Conservation (phyloP, 2,797 vertebrate genomes). For the Lycodopsis pacificus region DNA sequence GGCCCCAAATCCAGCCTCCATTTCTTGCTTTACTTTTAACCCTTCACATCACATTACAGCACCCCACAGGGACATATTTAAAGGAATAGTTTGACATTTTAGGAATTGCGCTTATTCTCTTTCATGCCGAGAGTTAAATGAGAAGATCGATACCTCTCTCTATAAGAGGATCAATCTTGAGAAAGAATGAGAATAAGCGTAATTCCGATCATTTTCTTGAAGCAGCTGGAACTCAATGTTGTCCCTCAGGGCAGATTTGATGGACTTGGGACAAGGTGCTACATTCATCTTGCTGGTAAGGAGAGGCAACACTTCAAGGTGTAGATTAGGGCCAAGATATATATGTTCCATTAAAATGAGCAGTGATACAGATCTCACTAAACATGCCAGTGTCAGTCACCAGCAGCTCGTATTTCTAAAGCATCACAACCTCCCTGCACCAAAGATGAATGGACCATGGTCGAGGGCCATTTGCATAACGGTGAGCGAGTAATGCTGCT, state of each 20-base stretch:
- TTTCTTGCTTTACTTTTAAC: background rate
- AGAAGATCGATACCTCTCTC: background rate
- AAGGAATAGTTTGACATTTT: slow-evolving; percentile 2
- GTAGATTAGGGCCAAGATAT: slow-evolving; percentile 15
- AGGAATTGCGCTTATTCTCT: background rate
- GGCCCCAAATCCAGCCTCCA: background rate
- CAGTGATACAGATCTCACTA: slow-evolving; percentile 26
- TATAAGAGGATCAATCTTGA: background rate
- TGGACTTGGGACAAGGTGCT: background rate
- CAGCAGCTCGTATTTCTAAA: slow-evolving; percentile 33
- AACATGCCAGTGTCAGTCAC: slow-evolving; percentile 42
- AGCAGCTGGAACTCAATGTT: background rate
- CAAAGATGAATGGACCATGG: slow-evolving; percentile 37
- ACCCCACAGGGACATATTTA: background rate
- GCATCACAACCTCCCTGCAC: background rate
- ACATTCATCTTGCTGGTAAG: slow-evolving; percentile 5
- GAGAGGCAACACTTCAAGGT: slow-evolving; percentile 9
- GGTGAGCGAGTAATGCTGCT: slow-evolving; percentile 60
- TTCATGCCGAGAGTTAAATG: background rate
- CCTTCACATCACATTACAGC: slow-evolving; percentile 1
- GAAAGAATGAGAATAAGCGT: background rate
- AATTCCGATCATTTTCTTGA: slow-evolving; percentile 12
- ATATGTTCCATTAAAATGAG: slow-evolving; percentile 51
- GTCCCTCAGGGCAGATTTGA: background rate
- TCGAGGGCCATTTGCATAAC: slow-evolving; percentile 65